Conservation (phyloP, 2,888 invertebrate genomes). For the Meta bourneti region DNA sequence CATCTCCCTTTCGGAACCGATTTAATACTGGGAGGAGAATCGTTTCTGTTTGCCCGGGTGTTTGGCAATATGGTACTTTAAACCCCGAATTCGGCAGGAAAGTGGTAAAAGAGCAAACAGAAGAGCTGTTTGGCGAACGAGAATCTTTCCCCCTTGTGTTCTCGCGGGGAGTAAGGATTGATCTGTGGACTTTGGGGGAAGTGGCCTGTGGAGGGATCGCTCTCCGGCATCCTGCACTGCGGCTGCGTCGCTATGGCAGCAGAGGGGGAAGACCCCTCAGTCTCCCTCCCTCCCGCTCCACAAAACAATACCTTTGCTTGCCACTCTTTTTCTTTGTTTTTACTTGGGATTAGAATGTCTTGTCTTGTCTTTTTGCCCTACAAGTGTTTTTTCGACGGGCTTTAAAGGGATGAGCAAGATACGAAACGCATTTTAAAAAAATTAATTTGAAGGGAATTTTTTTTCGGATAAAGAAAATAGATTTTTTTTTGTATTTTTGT, state of each 20-base stretch:
- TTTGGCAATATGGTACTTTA: too few relatives aligned
- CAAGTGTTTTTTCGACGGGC: too few relatives aligned
- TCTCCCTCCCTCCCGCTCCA: not conserved
- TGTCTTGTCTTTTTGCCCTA: not conserved
- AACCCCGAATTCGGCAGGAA: too few relatives aligned
- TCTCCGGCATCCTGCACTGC: constrained; percentile 64
- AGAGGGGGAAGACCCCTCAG: not conserved
- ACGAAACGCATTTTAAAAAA: too few relatives aligned
- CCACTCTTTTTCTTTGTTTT: not conserved
- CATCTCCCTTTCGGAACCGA: too few relatives aligned
- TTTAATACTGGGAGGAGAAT: too few relatives aligned
- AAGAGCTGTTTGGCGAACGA: not conserved
- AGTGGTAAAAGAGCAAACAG: not conserved
- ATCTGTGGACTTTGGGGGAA: constrained; percentile 36
- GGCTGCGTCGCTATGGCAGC: constrained; percentile 68
- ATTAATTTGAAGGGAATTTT: too few relatives aligned
- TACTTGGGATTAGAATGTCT: not conserved
- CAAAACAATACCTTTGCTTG: not conserved
- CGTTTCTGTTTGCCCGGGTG: too few relatives aligned
- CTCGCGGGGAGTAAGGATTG: constrained; percentile 22
- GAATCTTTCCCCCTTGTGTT: not conserved
- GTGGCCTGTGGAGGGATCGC: not conserved
- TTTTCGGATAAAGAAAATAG: too few relatives aligned
- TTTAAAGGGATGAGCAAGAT: too few relatives aligned
- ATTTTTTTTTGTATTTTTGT: too few relatives aligned